Conservation (phyloP, 2,797 vertebrate genomes). For the Tauraco hartlaubi region DNA sequence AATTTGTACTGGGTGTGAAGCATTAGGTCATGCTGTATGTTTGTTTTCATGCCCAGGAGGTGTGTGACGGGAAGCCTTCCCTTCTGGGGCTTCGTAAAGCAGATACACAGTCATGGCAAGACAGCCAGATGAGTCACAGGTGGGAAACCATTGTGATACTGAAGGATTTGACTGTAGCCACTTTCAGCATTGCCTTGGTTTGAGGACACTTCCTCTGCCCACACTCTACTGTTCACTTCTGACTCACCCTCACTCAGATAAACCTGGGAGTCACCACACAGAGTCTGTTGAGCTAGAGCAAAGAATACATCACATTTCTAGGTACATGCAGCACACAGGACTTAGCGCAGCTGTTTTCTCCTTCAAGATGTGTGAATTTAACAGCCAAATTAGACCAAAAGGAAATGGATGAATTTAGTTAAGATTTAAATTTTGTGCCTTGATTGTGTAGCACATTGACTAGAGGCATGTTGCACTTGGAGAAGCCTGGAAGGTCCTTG, state of each 20-base stretch:
- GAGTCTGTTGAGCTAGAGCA: not conserved
- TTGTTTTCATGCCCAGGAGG: slow-evolving; percentile 3
- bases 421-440: not conserved
- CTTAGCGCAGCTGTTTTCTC: not conserved
- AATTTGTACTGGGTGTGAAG: not conserved
- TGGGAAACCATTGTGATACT: not conserved
- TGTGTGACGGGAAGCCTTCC: not conserved
- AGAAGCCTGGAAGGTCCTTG: not conserved
- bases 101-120: not conserved
- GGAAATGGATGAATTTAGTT: not conserved
- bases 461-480: not conserved
- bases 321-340: not conserved
- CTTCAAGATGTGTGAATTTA: not conserved
- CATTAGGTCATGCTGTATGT: not conserved
- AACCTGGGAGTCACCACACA: rapidly evolving
- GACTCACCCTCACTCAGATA: not conserved
- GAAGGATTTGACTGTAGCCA: not conserved
- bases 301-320: not conserved
- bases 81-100: not conserved
- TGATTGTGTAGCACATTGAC: not conserved
- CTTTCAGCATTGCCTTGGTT: not conserved
- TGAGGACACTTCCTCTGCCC: not conserved
- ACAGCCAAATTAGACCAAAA: not conserved
- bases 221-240: not conserved
- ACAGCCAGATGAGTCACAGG: slow-evolving; percentile 2